A percentile compares a stretch with the other conserved stretches of the same genome.
phyloP scores from a whole-genome alignment of 2,888 invertebrate species.

The Fragum fragum region DNA sequence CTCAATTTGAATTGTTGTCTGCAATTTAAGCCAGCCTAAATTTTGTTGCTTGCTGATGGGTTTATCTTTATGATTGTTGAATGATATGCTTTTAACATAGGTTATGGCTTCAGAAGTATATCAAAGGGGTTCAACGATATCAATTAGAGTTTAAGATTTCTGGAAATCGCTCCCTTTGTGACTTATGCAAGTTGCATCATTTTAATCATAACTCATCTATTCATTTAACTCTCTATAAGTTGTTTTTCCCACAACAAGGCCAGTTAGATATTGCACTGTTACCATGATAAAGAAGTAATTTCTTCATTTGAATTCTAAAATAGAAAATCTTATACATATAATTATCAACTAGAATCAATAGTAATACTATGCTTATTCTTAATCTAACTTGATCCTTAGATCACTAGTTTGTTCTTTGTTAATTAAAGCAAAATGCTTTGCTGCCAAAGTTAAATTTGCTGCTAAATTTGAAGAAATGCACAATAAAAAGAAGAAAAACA shows the following conservation, averaged over 20 bases:
- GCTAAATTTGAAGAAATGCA: constrained; percentile 32
- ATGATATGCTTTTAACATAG: no score
- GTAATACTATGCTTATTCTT: constrained; percentile 23
- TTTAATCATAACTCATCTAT: no score
- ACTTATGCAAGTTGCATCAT: no score
- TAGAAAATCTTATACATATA: constrained; percentile 23
- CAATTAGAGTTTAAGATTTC: no score
- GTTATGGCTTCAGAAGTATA: no score
- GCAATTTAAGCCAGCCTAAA: no score
- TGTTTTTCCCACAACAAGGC: constrained; percentile 1
- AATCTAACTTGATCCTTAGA: constrained; percentile 1
- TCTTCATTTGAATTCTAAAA: not conserved
- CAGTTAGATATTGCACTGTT: constrained; percentile 23
- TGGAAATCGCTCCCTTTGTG: no score
- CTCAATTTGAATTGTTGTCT: no score
- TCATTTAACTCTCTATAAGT: no score
- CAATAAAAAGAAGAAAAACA: constrained; percentile 25
- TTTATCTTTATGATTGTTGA: no score
- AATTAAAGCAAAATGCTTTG: constrained; percentile 33
- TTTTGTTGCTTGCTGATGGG: no score
- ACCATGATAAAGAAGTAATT: constrained; percentile 12
- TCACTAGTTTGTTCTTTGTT: constrained; percentile 3
- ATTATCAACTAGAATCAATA: constrained; percentile 12
- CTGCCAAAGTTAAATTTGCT: constrained; percentile 39
- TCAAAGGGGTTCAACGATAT: no score